Base-by-base conservation (phyloP, 2,797 vertebrate genomes). In the Halcyon smyrnensis region DNA sequence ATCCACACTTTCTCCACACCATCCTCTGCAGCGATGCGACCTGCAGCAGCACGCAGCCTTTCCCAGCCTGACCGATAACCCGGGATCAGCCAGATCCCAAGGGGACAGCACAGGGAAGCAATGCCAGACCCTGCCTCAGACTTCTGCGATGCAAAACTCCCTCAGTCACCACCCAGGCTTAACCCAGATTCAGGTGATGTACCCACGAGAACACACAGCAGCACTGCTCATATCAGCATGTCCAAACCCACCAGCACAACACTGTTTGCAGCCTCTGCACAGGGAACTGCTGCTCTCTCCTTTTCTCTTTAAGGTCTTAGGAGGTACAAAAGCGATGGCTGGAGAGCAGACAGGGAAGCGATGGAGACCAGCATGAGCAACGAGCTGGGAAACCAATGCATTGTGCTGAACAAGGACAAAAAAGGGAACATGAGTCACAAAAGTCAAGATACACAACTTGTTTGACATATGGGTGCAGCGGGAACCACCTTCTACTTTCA, bases 151-250 rank as follows among this genome's bases (percentile, higher is more conserved):
- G 59, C 24, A 76, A 30, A 75, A 45, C 39, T 53, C 56, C 46
- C 59, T 12, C 1, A 17, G 68, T 15, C 73, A 62, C 60, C 43
- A 4, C 0, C 34, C 78, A 39, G 60, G 17, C 24, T 59, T 37
- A 20, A 64, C 15, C 8, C 0, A 0, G n/a, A 13, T 54, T 34
- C 11, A 6, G 17, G 15, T 0, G 14, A 9, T 7, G 41, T 2
- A 1, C 8, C 48, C 32, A 3, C 1, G 5, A 41, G 37, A 48
- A 2, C 37, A 21, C 59, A 27, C 37, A 50, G 73, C 23, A 34
- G 0, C 4, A 0, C 30, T 41, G 63, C 48, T 39, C 17, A 0
- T 12, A 0, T 1, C 2, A 0, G 19, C 7, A 2, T 1, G 12
- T 14, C 41, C 63, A 13, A 68, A 65, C 3, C 23, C 64, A 24